Base-by-base conservation (phyloP, 1,140 invertebrate species). In the Trichoplusia ni region DNA sequence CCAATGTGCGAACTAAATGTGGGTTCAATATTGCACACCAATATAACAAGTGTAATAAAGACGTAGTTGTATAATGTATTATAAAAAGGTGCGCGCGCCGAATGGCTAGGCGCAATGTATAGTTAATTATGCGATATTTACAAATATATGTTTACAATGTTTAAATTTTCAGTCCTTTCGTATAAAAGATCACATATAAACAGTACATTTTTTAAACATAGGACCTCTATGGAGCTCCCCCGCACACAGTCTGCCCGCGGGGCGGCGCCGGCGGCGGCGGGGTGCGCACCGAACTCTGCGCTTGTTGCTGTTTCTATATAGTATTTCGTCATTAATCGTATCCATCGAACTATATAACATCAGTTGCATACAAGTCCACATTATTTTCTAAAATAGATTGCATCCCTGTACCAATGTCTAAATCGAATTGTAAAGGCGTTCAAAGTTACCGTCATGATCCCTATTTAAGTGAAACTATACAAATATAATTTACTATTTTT, bases 171-270 rank as follows among this genome's bases (percentile, higher is more conserved):
- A 61, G 59, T 61, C 35, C 59, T 49, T 58, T 42, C 44, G 42
- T 58, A 58, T 58, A 58, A 58, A 40, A 44, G 42, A n/a, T n/a
- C 44, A 56, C 38, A 58, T 58, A 56, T 25, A 44, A 58, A 58
- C 54, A 58, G 35, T 40, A 40, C 37, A 38, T 33, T 51, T 33
- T 51, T 56, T 14, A 31, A 49, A 31, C 14, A 49, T 18, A 44
- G 7, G 23, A 47, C 25, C 18, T 9, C 25, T 23, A 49, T 23
- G n/a, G 7, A 14, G 44, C 16, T 47, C 13, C 25, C 29, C 23
- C 16, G 7, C 23, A 7, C 44, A 14, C 16, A 7, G 14, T 9
- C 7, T 16, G 8, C 37, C 9, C 23, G 14, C 1, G 8, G n/a
- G n/a, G n/a, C n/a, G n/a, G n/a, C n/a, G n/a, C n/a, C n/a, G n/a